Conservation (phyloP, 2,888 invertebrate species). For the Rotaria magnacalcarata region DNA sequence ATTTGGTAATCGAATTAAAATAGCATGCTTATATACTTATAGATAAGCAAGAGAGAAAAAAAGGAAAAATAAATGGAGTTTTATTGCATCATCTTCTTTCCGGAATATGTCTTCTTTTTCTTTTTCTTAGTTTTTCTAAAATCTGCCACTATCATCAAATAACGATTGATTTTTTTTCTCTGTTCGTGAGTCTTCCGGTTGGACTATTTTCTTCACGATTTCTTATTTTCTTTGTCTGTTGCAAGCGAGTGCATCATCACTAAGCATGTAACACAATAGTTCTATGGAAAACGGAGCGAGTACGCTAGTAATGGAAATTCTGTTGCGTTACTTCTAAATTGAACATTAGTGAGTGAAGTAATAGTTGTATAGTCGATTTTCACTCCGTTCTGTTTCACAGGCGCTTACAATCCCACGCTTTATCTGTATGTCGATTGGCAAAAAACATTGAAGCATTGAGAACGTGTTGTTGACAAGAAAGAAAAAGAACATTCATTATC, state of each 20-base stretch:
- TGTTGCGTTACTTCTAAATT: not conserved
- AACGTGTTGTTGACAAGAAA: not conserved
- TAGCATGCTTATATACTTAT: not conserved
- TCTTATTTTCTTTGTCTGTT: not conserved
- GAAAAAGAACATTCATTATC: not conserved
- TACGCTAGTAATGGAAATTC: not conserved
- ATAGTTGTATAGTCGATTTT: not conserved
- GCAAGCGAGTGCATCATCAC: not conserved
- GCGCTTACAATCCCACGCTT: not conserved
- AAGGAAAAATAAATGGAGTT: not conserved
- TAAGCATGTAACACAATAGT: not conserved
- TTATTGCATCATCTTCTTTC: not conserved
- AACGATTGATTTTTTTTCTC: not conserved
- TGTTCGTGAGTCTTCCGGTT: conserved; percentile 14
- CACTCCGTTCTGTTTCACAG: conserved; percentile 5
- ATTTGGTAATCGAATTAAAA: not conserved
- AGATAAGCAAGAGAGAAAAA: not conserved
- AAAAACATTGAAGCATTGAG: not conserved
- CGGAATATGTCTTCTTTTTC: not conserved
- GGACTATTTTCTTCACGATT: not conserved
- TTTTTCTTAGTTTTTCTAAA: not conserved
- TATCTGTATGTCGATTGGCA: not conserved
- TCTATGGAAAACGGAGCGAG: not conserved
- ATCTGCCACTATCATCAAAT: not conserved
- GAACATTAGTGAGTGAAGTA: conserved; percentile 20